Conservation (phyloP, 2,797 vertebrate genomes). For the Tapirus indicus region DNA sequence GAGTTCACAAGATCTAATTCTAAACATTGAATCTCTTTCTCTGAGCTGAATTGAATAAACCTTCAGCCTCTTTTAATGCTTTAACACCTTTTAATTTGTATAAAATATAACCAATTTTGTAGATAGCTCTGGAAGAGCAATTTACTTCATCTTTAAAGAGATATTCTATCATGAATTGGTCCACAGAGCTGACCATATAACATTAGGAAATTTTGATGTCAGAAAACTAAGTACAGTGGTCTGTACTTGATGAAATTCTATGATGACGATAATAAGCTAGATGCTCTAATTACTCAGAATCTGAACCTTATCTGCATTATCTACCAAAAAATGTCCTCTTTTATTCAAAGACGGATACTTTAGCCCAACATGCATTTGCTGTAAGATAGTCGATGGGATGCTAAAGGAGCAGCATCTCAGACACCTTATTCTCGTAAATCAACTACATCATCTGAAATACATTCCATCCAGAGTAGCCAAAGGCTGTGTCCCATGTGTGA, state of each 20-base stretch:
- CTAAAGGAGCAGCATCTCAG: constrained; percentile 2
- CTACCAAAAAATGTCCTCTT: neutral
- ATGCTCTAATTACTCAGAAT: neutral
- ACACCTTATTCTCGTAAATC: constrained; percentile 42
- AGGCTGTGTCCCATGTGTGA: constrained; percentile 57
- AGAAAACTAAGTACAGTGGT: neutral
- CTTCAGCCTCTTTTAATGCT: neutral
- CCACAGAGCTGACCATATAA: constrained; percentile 19
- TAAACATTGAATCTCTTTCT: neutral
- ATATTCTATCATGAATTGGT: neutral
- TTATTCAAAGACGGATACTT: neutral
- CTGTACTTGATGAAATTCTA: neutral
- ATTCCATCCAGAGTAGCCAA: constrained; percentile 47
- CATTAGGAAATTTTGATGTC: neutral
- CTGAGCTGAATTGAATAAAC: neutral
- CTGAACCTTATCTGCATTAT: neutral
- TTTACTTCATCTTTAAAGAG: neutral
- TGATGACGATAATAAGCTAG: neutral
- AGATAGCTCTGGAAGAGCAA: neutral
- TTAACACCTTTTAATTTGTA: neutral
- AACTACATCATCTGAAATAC: constrained; percentile 53
- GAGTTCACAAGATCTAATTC: neutral
- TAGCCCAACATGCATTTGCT: neutral
- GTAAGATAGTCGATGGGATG: neutral
- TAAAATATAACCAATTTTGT: neutral